Base-by-base conservation (phyloP, 2,888 invertebrate species). In the Andrena bucephala region DNA sequence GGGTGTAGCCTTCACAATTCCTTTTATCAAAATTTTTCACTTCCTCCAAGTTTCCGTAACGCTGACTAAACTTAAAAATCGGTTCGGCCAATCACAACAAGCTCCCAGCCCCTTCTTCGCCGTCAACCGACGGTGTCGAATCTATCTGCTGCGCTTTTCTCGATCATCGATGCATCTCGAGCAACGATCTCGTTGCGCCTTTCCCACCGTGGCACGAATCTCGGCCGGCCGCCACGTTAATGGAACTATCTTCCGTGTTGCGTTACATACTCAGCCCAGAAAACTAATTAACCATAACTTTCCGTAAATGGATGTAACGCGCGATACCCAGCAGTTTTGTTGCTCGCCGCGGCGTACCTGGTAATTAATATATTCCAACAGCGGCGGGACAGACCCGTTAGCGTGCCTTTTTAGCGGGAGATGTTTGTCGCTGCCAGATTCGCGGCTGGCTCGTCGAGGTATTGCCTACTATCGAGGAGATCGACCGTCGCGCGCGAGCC, bases 221-320 rank as follows among this genome's bases (percentile, higher is more conserved):
- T 52, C 31, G 36, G 54, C 29, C 52, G 31, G 50, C 33, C 54
- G 69, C 29, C 80, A 69, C 81, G 83, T 85, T 85, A 85, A 83
- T 83, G 83, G 86, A 81, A 82, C 82, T 81, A 81, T 83, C 85
- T 72, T 73, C 65, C 70, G 77, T 36, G 48, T 57, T 57, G 69
- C 73, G 82, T 77, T 62, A 52, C 84, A 52, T n/a, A 36, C 71
- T 27, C 71, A 63, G 59, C 42, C 71, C 77, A 27, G 72, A 85
- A 66, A 85, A 84, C 81, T 87, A 87, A 87, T 87, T 85, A 87
- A 87, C 87, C 80, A 87, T 87, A 87, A 87, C 79, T 85, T 78
- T 52, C 81, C 81, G 68, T 67, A 77, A 85, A 87, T 73, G 81
- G 76, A 74, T 72, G 78, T 74, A 77, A 81, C 60, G 69, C 83